Evolutionary conservation across 2,888 invertebrate genomes (phyloP).

Genomic region (Drosophila yooni): DNA sequence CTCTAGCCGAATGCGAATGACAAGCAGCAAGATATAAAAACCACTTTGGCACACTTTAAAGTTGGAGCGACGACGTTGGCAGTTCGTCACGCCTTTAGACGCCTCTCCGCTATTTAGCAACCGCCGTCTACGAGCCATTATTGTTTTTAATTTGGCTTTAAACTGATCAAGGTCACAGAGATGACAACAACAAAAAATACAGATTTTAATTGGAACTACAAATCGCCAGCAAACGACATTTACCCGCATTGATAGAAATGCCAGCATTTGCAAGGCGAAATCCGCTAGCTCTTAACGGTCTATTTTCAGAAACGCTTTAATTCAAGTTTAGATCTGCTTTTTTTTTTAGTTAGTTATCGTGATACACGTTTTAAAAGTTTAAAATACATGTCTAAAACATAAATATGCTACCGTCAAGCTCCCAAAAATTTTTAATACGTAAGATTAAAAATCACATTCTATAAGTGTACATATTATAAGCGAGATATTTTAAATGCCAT

Average conservation of each 20-base stretch:
- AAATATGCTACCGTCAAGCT: background rate
- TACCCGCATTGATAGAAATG: conserved; percentile 36
- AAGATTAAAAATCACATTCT: background rate
- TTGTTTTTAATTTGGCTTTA: conserved; percentile 70
- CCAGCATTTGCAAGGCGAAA: conserved; percentile 20
- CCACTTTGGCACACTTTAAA: conserved; percentile 68
- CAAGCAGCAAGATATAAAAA: conserved; percentile 29
- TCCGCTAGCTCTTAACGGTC: background rate
- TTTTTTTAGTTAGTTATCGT: background rate
- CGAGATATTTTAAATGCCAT: background rate
- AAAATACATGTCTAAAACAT: background rate
- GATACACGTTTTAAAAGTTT: conserved; percentile 1
- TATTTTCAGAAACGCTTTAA: conserved; percentile 1
- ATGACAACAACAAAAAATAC: conserved; percentile 37
- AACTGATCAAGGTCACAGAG: conserved; percentile 64
- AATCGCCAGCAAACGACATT: conserved; percentile 42
- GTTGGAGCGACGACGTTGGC: conserved; percentile 60
- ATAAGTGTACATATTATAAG: background rate
- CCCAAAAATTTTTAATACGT: background rate
- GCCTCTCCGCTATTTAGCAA: conserved; percentile 62
- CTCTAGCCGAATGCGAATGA: conserved; percentile 53
- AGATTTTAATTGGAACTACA: conserved; percentile 63
- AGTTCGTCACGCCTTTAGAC: conserved; percentile 76
- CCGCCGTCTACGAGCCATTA: conserved; percentile 60
- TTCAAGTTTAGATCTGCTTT: conserved; percentile 1